A percentile compares a stretch with the other conserved stretches of the same genome.
phyloP scores from a whole-genome alignment of 2,113 vertebrate species.

The Illadopsis cleaveri region DNA sequence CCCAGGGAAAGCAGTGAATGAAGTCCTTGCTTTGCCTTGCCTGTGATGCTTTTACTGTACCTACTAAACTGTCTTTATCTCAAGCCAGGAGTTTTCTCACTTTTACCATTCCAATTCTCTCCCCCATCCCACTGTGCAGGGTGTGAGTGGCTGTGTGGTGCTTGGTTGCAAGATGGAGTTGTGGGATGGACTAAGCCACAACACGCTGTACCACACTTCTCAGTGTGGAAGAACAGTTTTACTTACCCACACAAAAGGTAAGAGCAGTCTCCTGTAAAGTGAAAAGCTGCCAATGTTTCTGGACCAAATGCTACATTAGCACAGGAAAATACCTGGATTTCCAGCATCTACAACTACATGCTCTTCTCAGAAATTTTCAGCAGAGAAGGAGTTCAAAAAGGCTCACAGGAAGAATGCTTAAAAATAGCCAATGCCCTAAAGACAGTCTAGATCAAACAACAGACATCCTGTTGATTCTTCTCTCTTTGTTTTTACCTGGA shows the following conservation, averaged over 20 bases:
- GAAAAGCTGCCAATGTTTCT: neutral
- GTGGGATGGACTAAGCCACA: neutral
- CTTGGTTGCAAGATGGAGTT: neutral
- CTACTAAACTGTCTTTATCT: neutral
- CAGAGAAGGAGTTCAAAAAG: slow-evolving; percentile 33
- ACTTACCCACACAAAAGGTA: neutral
- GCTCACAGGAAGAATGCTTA: slow-evolving; percentile 56
- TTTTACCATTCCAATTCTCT: neutral
- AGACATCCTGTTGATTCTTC: slow-evolving; percentile 56
- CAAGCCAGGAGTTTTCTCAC: neutral
- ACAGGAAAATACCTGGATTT: slow-evolving; percentile 10
- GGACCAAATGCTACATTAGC: neutral
- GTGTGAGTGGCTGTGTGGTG: neutral
- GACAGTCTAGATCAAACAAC: slow-evolving; percentile 15
- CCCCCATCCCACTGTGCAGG: neutral
- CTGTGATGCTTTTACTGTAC: neutral
- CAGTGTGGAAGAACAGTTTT: neutral
- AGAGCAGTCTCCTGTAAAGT: neutral
- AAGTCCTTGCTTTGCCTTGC: neutral
- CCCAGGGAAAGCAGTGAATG: neutral
- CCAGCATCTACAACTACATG: neutral
- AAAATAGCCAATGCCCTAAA: neutral
- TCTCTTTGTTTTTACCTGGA: slow-evolving; percentile 38
- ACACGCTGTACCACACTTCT: neutral
- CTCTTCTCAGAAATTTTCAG: neutral